Evolutionary conservation across 2,113 vertebrate genomes (phyloP), one percentile per base, ranked within the genome.

Genomic region (Takifugu bimaculatus): DNA sequence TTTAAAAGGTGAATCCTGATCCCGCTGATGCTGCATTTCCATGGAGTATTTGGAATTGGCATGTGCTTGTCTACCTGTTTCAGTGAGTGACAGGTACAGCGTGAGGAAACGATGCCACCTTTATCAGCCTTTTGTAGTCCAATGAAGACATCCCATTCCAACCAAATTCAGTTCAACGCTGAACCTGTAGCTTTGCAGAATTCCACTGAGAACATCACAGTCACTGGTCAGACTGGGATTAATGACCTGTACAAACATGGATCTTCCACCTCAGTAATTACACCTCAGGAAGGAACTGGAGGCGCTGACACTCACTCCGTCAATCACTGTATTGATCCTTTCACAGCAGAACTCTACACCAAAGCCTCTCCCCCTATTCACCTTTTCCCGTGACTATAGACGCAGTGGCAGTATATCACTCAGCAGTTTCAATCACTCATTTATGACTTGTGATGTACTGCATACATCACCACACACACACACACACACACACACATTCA

Each of bases 311-410:
- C 49, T 20, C 73, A 20, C 20, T 77, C 74, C 60, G 60, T 85
- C 76, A 75, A 83, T 85, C 76, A 64, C 57, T 27, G 47, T 65
- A 84, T 75, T 53, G 81, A 85, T 83, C 70, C 74, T 26, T 59
- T 49, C 52, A 6, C 60, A 64, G 68, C 57, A 60, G 11, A 50
- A 73, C 64, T 58, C 56, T 45, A 32, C 29, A 32, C 29, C 29
- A 32, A 32, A 5, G 55, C 1, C 53, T 43, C 13, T 52, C 57
- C 65, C 39, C 62, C 57, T 49, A 62, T 12, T 48, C 13, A n/a
- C 28, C 50, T 59, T 66, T 79, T 64, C 52, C 44, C 35, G 26
- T 13, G 32, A 13, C 49, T n/a, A 35, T 9, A 50, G 27, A 26
- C 48, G 7, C 42, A 29, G 13, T 39, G 25, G 48, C 51, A 43